These are phyloP conservation scores for Homarus gammarus DNA, from an alignment of 2,888 invertebrate species.

Conservation along the genomic window DNA sequence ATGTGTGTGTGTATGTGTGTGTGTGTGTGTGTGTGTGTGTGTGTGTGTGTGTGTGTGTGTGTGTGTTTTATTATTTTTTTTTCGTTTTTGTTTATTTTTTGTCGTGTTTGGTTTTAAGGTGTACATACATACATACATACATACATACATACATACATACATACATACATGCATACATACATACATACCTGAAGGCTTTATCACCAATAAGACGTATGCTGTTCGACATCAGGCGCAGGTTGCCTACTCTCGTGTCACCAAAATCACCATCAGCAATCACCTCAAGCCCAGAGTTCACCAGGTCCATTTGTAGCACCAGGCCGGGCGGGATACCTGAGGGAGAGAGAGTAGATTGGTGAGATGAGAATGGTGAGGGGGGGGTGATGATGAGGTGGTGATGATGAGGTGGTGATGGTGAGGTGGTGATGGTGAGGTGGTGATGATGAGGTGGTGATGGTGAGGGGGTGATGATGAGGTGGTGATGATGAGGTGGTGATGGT, in stretches of 20 bases:
- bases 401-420: neutral
- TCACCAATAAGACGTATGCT: constrained; percentile 60
- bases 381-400: neutral
- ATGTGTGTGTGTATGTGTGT: too few relatives aligned
- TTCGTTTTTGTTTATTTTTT: too few relatives aligned
- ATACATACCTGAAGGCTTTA: constrained; percentile 66
- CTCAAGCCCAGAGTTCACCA: constrained; percentile 70
- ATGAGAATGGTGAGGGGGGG: neutral
- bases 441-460: too few relatives aligned
- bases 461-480: neutral
- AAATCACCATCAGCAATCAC: constrained; percentile 65
- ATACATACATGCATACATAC: constrained; percentile 13
- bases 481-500: neutral
- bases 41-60: too few relatives aligned
- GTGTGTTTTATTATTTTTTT: too few relatives aligned
- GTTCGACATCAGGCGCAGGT: constrained; percentile 71
- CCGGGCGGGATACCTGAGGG: constrained; percentile 68
- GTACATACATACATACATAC: neutral
- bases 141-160: constrained; percentile 5
- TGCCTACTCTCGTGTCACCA: constrained; percentile 56
- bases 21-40: too few relatives aligned
- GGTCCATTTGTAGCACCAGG: constrained; percentile 66
- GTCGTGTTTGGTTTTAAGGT: neutral
- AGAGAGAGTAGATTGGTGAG: neutral
- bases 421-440: too few relatives aligned